These are phyloP conservation scores for Platycercus adscitus DNA, from an alignment of 2,113 vertebrate species.

Conservation along the genomic window DNA sequence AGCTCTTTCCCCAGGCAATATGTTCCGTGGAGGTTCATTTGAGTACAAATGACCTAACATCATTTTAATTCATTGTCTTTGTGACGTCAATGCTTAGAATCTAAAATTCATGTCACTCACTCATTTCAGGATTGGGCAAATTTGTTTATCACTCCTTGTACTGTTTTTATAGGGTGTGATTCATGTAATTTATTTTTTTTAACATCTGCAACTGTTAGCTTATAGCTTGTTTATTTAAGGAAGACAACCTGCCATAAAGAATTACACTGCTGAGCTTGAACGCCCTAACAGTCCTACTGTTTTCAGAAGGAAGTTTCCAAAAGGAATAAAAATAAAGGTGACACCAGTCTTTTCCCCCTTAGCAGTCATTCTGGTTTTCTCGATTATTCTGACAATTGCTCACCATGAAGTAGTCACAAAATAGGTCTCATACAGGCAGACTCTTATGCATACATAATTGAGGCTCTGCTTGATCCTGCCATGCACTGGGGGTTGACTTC, in stretches of 20 bases:
- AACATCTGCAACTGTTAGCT: background rate
- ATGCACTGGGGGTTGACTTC: background rate
- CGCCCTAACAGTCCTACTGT: background rate
- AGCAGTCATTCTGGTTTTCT: background rate
- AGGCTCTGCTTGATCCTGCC: constrained; percentile 30
- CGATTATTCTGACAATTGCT: background rate
- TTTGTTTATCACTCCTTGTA: background rate
- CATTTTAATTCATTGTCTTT: background rate
- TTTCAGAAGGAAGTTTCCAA: background rate
- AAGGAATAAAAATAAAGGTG: background rate
- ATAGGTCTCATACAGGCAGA: background rate
- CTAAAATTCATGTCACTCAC: background rate
- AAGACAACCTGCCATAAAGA: background rate
- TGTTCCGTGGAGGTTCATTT: background rate
- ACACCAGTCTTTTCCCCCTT: background rate
- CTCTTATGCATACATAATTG: constrained; percentile 20
- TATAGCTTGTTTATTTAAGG: background rate
- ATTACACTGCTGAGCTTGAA: background rate
- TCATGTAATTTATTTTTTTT: background rate
- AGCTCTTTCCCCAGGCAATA: background rate
- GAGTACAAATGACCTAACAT: background rate
- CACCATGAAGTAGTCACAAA: constrained; percentile 8
- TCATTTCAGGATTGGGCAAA: background rate
- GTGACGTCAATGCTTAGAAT: background rate
- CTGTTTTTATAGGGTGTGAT: background rate